Base-by-base conservation (phyloP, 2,888 invertebrate species). In the Mongoloraphidia duomilia region DNA sequence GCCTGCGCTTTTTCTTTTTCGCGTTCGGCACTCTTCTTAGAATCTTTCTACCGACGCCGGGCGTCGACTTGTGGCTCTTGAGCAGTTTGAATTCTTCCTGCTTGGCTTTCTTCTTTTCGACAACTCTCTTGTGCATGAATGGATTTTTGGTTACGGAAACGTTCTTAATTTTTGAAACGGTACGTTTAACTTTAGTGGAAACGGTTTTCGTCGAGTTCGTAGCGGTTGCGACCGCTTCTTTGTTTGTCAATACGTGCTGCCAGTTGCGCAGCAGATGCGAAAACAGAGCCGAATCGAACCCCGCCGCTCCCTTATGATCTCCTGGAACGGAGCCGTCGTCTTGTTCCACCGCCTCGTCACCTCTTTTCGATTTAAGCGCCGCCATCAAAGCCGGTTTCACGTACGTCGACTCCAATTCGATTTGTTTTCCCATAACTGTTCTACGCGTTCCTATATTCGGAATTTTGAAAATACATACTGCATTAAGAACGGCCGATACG, bases 281-380 rank as follows among this genome's bases (percentile, higher is more conserved):
- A 67, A 79, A 86, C 14, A 86, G 67, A 1, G 76, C 70, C 0
- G 84, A 81, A 61, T 86, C 83, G 0, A 84, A 66, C 1, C 88
- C 86, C 11, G 76, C 84, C 0, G 85, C 84, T 2, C 84, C 85
- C 49, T 72, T 66, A 5, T 70, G 69, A 67, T 89, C 85, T 0
- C 89, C 89, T 0, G 86, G 86, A 35, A 84, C 67, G 8, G 65
- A 60, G 0, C 82, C 83, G 6, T 56, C 64, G 56, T 83, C 82
- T 40, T 66, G 60, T 8, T 60, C 58, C 0, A 58, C 33, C 2
- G 76, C 74, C 50, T 73, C 70, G 2, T 71, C 65, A 0, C 70
- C 63, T 1, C 61, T 59, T 47, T 69, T 68, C 0, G 75, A 62
- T 48, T 62, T 60, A 10, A 70, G 52, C 1, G 73, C 63, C 44